These are phyloP conservation scores for Drosophila hawaiiensis DNA, from an alignment of 2,888 invertebrate genomes.

Conservation along the genomic window DNA sequence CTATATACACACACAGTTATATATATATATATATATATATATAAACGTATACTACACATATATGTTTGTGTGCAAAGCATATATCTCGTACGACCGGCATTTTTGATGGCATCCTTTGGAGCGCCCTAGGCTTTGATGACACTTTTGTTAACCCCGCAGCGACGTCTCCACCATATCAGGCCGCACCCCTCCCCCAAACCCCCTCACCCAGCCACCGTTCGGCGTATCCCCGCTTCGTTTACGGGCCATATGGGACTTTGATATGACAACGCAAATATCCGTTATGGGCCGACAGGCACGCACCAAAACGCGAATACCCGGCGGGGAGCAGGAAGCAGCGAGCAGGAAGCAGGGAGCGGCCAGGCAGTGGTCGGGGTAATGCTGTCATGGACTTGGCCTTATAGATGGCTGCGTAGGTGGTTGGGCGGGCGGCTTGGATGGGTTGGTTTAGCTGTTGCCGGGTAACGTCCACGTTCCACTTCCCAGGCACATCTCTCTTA, in stretches of 20 bases:
- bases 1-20: slow-evolving; percentile 26
- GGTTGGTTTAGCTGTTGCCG: slow-evolving; percentile 44
- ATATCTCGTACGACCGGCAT: slow-evolving; percentile 50
- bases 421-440: not conserved
- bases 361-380: slow-evolving; percentile 6
- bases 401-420: slow-evolving; percentile 26
- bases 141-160: slow-evolving; percentile 57
- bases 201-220: not conserved
- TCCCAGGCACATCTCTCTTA: slow-evolving; percentile 17
- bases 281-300: slow-evolving; percentile 76
- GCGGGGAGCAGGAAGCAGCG: not conserved
- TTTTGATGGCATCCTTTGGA: slow-evolving; percentile 72
- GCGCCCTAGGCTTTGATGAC: slow-evolving; percentile 81
- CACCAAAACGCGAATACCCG: slow-evolving; percentile 57
- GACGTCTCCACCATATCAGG: slow-evolving; percentile 3
- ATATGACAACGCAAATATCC: slow-evolving; percentile 84
- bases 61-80: slow-evolving; percentile 9
- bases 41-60: slow-evolving; percentile 25
- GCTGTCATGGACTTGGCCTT: slow-evolving; percentile 42
- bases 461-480: slow-evolving; percentile 43
- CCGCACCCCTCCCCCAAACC: slow-evolving; percentile 15
- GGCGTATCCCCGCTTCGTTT: slow-evolving; percentile 58
- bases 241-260: slow-evolving; percentile 85
- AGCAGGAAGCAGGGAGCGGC: not conserved
- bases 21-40: slow-evolving; percentile 11